Conservation (phyloP, 1,140 invertebrate species). For the Euura saliciscinereae region DNA sequence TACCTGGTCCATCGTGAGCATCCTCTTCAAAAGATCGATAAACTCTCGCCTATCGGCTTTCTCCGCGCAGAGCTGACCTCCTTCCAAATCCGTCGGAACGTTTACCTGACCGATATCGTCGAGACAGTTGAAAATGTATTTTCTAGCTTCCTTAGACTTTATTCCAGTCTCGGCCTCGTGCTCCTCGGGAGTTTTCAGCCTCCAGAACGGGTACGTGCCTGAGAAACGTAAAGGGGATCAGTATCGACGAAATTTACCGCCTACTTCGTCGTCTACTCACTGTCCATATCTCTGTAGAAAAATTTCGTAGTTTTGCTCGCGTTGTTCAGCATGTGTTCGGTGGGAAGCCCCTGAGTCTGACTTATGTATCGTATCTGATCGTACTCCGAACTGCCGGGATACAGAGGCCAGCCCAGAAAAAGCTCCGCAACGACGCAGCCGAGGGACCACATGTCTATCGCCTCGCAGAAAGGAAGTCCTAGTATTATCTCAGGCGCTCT, state of each 20-base stretch:
- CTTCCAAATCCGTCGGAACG: constrained; percentile 95
- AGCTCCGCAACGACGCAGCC: constrained; percentile 99
- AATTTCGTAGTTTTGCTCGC: constrained; percentile 99
- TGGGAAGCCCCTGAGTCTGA: constrained; percentile 92
- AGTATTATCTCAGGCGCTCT: constrained; percentile 99
- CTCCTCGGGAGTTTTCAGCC: constrained; percentile 97
- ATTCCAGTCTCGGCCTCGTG: constrained; percentile 97
- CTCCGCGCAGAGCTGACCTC: constrained; percentile 92
- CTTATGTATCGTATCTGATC: constrained; percentile 96
- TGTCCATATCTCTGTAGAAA: constrained; percentile 96
- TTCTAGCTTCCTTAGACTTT: constrained; percentile 98
- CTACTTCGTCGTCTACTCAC: constrained; percentile 45
- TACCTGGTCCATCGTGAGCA: constrained; percentile 97
- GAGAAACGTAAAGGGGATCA: constrained; percentile 10
- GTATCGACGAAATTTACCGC: background rate
- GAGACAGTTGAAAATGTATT: constrained; percentile 99
- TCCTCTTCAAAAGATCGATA: constrained; percentile 94
- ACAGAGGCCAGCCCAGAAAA: constrained; percentile 99
- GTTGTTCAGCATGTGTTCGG: constrained; percentile 98
- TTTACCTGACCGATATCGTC: constrained; percentile 99
- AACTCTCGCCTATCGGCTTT: constrained; percentile 96
- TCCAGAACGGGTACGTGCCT: constrained; percentile 94
- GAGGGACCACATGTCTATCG: constrained; percentile 99
- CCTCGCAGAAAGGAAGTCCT: constrained; percentile 97
- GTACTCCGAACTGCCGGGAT: constrained; percentile 99